phyloP scores from a whole-genome alignment of 2,888 invertebrate genomes.

The Tipula confusa region DNA sequence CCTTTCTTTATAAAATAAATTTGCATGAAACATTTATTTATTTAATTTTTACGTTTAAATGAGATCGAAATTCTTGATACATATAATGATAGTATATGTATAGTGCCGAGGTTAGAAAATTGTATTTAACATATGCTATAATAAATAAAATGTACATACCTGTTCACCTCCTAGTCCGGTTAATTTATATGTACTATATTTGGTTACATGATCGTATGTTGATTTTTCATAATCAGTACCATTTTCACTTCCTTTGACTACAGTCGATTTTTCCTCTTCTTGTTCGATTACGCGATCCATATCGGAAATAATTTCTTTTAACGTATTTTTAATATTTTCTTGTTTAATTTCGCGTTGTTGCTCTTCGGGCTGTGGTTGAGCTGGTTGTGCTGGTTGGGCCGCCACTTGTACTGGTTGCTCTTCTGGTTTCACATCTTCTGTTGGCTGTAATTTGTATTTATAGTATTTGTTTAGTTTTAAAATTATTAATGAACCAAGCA shows the following conservation, averaged over 20 bases:
- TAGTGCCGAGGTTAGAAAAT: too few relatives aligned
- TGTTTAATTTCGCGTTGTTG: conserved; percentile 51
- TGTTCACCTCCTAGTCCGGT: not conserved
- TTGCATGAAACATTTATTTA: not conserved
- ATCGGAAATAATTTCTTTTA: conserved; percentile 59
- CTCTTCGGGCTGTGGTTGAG: not conserved
- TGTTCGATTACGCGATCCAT: conserved; percentile 56
- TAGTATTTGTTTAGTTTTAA: not conserved
- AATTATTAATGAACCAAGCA: not conserved
- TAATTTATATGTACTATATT: conserved; percentile 21
- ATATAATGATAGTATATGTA: not conserved
- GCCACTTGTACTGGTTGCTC: conserved; percentile 21
- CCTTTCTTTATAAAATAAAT: not conserved
- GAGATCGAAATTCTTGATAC: not conserved
- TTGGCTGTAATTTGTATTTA: not conserved
- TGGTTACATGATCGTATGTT: not conserved
- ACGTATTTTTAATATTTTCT: conserved; percentile 54
- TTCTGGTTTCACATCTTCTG: not conserved
- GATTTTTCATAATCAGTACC: not conserved
- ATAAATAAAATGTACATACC: not conserved
- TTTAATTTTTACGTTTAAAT: not conserved
- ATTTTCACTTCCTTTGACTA: not conserved
- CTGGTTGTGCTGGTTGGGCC: not conserved
- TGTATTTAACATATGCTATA: not conserved
- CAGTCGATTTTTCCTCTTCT: conserved; percentile 42